Percentiles rank a stretch among this genome's conserved stretches.
phyloP scores from a whole-genome alignment of 2,113 vertebrate species.

The Felis chaus region DNA sequence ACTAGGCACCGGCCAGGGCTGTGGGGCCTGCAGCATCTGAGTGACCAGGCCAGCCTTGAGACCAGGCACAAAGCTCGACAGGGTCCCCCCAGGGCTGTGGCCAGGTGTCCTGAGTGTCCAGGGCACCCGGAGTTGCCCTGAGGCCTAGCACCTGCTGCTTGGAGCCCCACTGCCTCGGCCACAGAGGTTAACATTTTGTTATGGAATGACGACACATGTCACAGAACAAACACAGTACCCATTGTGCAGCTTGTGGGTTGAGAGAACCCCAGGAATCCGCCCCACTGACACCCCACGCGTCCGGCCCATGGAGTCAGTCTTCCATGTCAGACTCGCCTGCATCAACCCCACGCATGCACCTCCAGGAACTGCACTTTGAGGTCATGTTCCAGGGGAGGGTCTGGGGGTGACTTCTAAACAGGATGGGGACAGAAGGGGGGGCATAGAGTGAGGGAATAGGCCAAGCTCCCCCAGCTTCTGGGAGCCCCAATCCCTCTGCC shows the following conservation, averaged over 20 bases:
- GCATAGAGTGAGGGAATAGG: not conserved
- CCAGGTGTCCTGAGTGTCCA: not conserved
- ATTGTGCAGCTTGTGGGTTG: not conserved
- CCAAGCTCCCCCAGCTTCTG: not conserved
- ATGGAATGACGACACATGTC: accelerated
- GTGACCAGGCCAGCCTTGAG: not conserved
- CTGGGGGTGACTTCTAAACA: not conserved
- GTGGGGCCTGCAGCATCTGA: accelerated
- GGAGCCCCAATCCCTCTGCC: not conserved
- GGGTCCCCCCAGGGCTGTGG: not conserved
- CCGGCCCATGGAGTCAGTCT: accelerated
- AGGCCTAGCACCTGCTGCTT: not conserved
- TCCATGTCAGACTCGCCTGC: too few species aligned
- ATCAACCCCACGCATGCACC: accelerated
- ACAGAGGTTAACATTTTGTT: too few species aligned
- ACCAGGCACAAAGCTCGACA: not conserved
- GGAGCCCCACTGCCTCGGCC: not conserved
- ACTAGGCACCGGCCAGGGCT: not conserved
- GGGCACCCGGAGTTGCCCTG: not conserved
- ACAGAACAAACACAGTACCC: too few species aligned
- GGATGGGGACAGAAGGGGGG: too few species aligned
- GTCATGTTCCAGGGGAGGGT: not conserved
- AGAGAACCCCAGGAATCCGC: too few species aligned
- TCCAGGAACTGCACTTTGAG: accelerated
- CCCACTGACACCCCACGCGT: not conserved